Base-by-base conservation (phyloP, 2,113 vertebrate genomes). In the Saccopteryx bilineata region DNA sequence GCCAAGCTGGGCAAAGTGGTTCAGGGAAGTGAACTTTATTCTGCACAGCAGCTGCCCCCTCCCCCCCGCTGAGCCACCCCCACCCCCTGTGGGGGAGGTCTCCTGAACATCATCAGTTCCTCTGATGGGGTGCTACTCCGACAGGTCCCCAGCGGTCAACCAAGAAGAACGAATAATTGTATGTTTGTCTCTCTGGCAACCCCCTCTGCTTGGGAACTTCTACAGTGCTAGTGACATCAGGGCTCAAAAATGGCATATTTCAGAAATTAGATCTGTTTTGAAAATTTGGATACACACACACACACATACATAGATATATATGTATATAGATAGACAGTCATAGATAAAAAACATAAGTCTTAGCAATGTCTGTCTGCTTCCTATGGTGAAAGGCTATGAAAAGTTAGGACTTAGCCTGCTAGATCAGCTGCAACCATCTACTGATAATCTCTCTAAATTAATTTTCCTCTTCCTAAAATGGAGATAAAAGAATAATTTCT, bases 401-500 rank as follows among this genome's bases (percentile, higher is more conserved):
- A 83, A 61, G n/a, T 69, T 6, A 60, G 7, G 33, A 60, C 68
- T 18, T 15, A 90, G 80, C 5, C 17, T 69, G 11, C 13, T 75
- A 3, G 52, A n/a, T 24, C 4, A 18, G 0, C 61, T 90, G 89
- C 24, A 11, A 13, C 4, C 14, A 72, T 72, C 28, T 85, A 18
- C 8, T 28, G 78, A 11, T 78, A 61, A 60, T 9, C 26, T 89
- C 39, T 69, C 65, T 66, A 50, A 91, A 78, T 17, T 80, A 11
- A 76, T 65, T 86, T 94, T 80, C 7, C 80, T 94, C 19, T 72
- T 71, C 52, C 23, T 74, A 63, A 83, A 78, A 65, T 65, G 68
- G 17, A 3, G 48, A 65, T 52, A 69, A 78, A 85, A 24, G 61
- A 24, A 15, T 76, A 26, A 93, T 56, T 72, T 84, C 8, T 83